These are phyloP conservation scores for Carabus problematicus DNA, from an alignment of 2,888 invertebrate species.

Conservation along the genomic window DNA sequence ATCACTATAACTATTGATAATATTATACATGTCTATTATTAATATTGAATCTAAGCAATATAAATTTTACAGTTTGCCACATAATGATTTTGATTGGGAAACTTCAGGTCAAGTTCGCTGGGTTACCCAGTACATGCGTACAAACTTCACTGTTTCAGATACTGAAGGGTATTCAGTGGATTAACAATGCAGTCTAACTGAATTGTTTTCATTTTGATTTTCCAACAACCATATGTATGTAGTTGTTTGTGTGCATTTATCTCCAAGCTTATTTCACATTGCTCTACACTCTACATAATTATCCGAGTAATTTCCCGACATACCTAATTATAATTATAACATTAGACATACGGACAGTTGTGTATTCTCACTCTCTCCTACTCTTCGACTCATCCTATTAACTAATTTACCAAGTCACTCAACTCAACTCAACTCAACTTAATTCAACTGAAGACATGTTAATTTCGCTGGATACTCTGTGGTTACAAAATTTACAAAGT, in stretches of 20 bases:
- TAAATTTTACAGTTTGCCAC: slow-evolving; percentile 38
- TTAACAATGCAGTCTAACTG: not conserved
- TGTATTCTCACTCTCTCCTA: not conserved
- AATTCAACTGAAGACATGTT: slow-evolving; percentile 25
- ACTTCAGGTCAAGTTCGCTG: slow-evolving; percentile 34
- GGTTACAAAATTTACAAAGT: slow-evolving; percentile 39
- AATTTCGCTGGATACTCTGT: slow-evolving; percentile 35
- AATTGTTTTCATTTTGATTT: not conserved
- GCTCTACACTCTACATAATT: no score
- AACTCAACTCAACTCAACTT: not conserved
- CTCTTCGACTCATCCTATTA: no score
- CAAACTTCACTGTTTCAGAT: slow-evolving; percentile 39
- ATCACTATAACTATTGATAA: slow-evolving; percentile 37
- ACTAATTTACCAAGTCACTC: no score
- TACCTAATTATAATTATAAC: not conserved
- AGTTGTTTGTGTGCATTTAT: no score
- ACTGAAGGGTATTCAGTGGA: slow-evolving; percentile 33
- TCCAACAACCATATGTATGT: not conserved
- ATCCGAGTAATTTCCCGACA: not conserved
- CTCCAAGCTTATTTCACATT: not conserved
- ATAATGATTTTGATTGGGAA: slow-evolving; percentile 35
- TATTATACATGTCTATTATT: slow-evolving; percentile 41
- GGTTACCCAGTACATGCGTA: slow-evolving; percentile 39
- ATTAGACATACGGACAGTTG: not conserved
- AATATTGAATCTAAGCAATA: slow-evolving; percentile 42